Evolutionary conservation across 2,113 vertebrate species (phyloP).

Genomic region (Acanthochromis polyacanthus): DNA sequence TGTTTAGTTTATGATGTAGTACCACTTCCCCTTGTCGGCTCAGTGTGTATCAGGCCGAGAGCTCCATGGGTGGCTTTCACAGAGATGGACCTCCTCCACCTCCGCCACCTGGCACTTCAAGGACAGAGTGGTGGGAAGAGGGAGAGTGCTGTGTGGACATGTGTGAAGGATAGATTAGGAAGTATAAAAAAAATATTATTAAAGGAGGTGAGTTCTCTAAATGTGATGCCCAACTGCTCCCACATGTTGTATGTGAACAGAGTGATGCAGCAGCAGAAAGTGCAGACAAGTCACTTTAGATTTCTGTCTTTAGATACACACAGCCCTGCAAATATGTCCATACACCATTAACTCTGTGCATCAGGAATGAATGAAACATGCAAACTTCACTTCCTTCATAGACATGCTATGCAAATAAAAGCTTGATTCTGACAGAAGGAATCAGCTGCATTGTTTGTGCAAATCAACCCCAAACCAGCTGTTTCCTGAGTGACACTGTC

Average conservation of each 20-base stretch:
- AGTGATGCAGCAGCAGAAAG: neutral
- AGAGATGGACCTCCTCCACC: constrained; percentile 51
- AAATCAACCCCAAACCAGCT: neutral
- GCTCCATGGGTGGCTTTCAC: constrained; percentile 71
- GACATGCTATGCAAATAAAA: neutral
- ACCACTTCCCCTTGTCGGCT: constrained; percentile 51
- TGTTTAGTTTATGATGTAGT: constrained; percentile 68
- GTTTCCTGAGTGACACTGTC: neutral
- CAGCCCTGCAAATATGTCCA: too few species aligned
- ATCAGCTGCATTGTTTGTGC: neutral
- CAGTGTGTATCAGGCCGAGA: constrained; percentile 25
- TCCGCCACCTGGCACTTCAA: constrained; percentile 28
- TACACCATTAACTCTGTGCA: neutral
- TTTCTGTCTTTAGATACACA: neutral
- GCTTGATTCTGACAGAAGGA: neutral
- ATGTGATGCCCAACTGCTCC: constrained; percentile 28
- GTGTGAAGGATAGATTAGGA: constrained; percentile 19
- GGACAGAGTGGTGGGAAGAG: constrained; percentile 41
- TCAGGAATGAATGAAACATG: constrained; percentile 10
- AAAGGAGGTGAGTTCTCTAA: constrained; percentile 12
- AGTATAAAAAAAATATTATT: constrained; percentile 11
- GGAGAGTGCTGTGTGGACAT: constrained; percentile 20
- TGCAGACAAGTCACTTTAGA: neutral
- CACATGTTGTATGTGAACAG: constrained; percentile 49
- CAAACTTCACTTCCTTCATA: neutral